These are phyloP conservation scores for Philypnodon macrostomus DNA, from an alignment of 2,797 vertebrate species.

Conservation along the genomic window DNA sequence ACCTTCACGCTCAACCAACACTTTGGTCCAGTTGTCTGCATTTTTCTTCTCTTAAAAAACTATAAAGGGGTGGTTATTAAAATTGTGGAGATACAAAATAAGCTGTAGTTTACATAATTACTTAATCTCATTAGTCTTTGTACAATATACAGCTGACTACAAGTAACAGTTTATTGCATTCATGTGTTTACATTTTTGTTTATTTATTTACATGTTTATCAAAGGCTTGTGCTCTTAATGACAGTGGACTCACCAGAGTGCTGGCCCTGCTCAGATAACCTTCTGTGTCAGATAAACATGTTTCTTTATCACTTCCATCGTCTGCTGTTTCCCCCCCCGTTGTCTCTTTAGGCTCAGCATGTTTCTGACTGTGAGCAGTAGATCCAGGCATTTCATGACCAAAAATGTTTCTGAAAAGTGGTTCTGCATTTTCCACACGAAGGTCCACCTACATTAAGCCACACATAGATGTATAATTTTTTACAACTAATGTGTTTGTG, in stretches of 20 bases:
- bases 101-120: too few species aligned
- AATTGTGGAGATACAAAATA: too few species aligned
- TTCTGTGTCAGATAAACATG: conserved; percentile 69
- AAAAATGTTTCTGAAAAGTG: conserved; percentile 72
- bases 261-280: conserved; percentile 73
- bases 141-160: too few species aligned
- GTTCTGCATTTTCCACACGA: conserved; percentile 81
- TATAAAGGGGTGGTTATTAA: conserved; percentile 37
- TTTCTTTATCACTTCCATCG: conserved; percentile 41
- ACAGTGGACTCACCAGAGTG: conserved; percentile 75
- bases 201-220: too few species aligned
- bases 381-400: conserved; percentile 46
- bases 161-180: background rate
- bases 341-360: conserved; percentile 32
- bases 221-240: too few species aligned
- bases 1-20: conserved; percentile 82
- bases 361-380: conserved; percentile 22
- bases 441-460: conserved; percentile 73
- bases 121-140: too few species aligned
- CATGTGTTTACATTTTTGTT: background rate
- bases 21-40: conserved; percentile 39
- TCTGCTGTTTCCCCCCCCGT: conserved; percentile 49
- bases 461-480: background rate
- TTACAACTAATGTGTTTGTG: too few species aligned
- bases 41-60: conserved; percentile 65